Conservation (phyloP, 2,797 vertebrate species). For the Lacerta agilis region DNA sequence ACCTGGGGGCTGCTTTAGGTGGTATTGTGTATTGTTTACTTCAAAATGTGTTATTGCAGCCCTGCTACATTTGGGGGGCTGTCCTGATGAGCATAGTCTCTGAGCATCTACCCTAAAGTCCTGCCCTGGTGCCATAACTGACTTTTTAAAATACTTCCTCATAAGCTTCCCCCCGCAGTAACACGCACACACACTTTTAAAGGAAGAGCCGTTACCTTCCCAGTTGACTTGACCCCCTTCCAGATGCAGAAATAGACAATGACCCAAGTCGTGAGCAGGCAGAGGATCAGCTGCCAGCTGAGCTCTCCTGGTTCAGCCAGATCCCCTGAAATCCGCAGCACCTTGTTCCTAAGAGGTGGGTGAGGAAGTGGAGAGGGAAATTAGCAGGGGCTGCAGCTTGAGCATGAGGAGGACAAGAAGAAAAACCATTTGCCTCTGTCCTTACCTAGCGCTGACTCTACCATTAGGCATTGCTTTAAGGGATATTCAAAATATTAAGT, state of each 20-base stretch:
- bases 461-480: background rate
- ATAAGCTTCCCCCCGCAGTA: background rate
- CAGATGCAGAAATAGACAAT: conserved; percentile 97
- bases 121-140: background rate
- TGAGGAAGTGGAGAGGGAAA: background rate
- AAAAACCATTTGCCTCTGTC: background rate
- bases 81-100: background rate
- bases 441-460: background rate
- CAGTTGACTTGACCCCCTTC: conserved; percentile 97
- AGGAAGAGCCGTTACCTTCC: conserved; percentile 83
- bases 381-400: background rate
- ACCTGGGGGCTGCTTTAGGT: background rate
- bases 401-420: background rate
- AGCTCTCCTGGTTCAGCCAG: conserved; percentile 84
- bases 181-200: background rate
- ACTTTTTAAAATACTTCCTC: background rate
- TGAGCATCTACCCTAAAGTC: background rate
- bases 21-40: background rate
- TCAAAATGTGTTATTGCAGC: background rate
- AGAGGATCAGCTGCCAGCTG: conserved; percentile 92
- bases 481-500: background rate
- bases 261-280: conserved; percentile 91
- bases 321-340: conserved; percentile 90
- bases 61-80: background rate
- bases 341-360: conserved; percentile 86